Percentiles rank a stretch among this genome's conserved stretches.
phyloP scores from a whole-genome alignment of 2,797 vertebrate genomes.

The Schizopygopsis pylzovi region DNA sequence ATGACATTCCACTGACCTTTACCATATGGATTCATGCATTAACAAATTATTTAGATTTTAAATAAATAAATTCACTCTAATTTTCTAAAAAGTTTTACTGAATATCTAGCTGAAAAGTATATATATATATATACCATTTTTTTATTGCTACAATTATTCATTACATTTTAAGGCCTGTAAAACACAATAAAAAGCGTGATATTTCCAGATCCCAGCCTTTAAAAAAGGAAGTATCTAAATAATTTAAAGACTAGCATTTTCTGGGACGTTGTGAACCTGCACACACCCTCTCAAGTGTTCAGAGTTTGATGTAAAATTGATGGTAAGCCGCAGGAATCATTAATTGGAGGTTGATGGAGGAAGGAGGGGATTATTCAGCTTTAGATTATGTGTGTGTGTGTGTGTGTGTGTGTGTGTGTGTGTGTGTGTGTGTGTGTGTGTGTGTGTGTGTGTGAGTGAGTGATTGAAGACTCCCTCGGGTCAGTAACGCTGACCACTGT shows the following conservation, averaged over 20 bases:
- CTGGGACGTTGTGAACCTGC: not conserved
- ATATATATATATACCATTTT: not conserved
- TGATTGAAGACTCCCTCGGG: slow-evolving; percentile 43
- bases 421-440: slow-evolving; percentile 37
- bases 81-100: not conserved
- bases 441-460: slow-evolving; percentile 29
- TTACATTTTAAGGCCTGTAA: not conserved
- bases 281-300: slow-evolving; percentile 8
- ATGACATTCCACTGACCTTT: not conserved
- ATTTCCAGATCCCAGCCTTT: not conserved
- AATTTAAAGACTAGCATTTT: not conserved
- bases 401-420: slow-evolving; percentile 16
- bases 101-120: not conserved
- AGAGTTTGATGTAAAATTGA: slow-evolving; percentile 1
- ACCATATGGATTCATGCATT: not conserved
- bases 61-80: not conserved
- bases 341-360: slow-evolving; percentile 34
- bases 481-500: slow-evolving; percentile 42
- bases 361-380: slow-evolving; percentile 35
- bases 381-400: slow-evolving; percentile 42
- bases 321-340: slow-evolving; percentile 40
- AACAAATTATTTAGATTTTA: not conserved
- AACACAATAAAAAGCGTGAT: not conserved
- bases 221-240: not conserved
- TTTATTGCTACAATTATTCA: not conserved